Evolutionary conservation across 2,113 vertebrate genomes (phyloP).

Genomic region (Ceyx margarethae): DNA sequence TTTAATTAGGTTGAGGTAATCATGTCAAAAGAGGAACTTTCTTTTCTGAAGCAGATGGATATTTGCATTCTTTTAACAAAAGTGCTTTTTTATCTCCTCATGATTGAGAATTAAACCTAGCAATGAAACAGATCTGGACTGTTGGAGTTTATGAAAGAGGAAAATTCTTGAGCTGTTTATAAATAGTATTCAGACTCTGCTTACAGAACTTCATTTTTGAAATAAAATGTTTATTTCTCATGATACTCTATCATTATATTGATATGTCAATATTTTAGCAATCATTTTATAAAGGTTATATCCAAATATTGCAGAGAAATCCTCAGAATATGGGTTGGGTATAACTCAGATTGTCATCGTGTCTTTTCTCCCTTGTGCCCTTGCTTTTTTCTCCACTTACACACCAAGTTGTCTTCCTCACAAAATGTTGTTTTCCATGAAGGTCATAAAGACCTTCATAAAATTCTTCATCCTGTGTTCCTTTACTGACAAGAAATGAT

Average conservation of each 20-base stretch:
- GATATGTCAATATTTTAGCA: too few species aligned
- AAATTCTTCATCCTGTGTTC: neutral
- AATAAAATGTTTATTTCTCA: too few species aligned
- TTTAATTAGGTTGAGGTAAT: slow-evolving; percentile 41
- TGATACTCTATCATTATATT: too few species aligned
- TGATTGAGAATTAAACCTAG: neutral
- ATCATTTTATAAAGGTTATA: too few species aligned
- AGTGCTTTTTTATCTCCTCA: neutral
- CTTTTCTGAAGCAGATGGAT: neutral
- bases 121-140: neutral
- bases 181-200: neutral
- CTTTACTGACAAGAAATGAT: neutral
- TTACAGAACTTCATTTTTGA: neutral
- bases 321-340: neutral
- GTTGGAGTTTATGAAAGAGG: neutral
- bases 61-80: neutral
- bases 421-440: neutral
- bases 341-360: neutral
- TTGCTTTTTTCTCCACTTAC: neutral
- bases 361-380: neutral
- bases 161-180: neutral
- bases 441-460: neutral
- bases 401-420: neutral
- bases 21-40: neutral
- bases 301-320: too few species aligned